Evolutionary conservation across 2,113 vertebrate genomes (phyloP).

Genomic region (Perca schrenkii): DNA sequence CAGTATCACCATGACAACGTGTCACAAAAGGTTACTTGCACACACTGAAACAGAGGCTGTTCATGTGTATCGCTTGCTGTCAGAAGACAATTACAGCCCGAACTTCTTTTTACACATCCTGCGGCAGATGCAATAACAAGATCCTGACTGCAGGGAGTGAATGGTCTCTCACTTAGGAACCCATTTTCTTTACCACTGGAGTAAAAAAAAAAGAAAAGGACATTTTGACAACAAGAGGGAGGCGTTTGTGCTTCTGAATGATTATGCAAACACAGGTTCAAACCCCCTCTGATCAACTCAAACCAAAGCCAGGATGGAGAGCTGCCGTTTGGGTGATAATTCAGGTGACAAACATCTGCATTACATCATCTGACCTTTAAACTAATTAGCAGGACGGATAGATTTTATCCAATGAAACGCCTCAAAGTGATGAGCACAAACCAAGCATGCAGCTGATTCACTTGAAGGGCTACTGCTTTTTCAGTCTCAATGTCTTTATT

Average conservation of each 20-base stretch:
- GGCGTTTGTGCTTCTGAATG: constrained; percentile 30
- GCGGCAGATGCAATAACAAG: neutral
- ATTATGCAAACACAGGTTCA: constrained; percentile 59
- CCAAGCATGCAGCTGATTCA: constrained; percentile 73
- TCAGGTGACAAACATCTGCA: constrained; percentile 31
- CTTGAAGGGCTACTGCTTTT: constrained; percentile 52
- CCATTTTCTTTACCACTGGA: neutral
- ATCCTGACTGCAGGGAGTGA: constrained; percentile 24
- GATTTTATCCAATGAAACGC: constrained; percentile 39
- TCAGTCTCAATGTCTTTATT: constrained; percentile 38
- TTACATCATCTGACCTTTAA: constrained; percentile 41
- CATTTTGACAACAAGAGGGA: constrained; percentile 4
- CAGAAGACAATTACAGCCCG: constrained; percentile 37
- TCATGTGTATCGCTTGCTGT: constrained; percentile 4
- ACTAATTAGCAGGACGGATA: constrained; percentile 18
- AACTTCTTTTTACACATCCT: constrained; percentile 29
- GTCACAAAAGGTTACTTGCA: constrained; percentile 6
- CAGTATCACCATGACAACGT: constrained; percentile 73
- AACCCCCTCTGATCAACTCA: constrained; percentile 10
- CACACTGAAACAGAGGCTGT: constrained; percentile 18
- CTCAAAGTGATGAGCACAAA: constrained; percentile 66
- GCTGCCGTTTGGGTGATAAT: constrained; percentile 6
- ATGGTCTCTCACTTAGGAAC: neutral
- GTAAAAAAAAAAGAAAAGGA: neutral
- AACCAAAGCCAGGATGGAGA: constrained; percentile 43